phyloP scores from a whole-genome alignment of 2,888 invertebrate genomes.

The Syrista parreyssii region DNA sequence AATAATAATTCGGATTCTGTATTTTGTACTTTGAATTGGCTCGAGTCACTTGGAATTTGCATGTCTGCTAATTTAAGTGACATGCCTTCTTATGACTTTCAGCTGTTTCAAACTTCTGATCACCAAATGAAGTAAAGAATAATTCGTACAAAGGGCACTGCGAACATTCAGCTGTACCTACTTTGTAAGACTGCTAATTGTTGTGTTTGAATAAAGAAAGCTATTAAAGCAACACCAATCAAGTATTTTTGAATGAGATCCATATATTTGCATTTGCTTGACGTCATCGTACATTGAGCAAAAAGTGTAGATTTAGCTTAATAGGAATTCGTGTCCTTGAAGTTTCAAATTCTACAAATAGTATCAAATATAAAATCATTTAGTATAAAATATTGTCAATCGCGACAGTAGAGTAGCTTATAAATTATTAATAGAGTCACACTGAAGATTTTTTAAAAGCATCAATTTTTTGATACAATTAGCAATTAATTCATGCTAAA shows the following conservation, averaged over 20 bases:
- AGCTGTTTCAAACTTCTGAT: not conserved
- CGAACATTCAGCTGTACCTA: constrained; percentile 41
- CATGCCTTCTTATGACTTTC: not conserved
- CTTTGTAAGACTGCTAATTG: constrained; percentile 55
- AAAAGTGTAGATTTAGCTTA: not conserved
- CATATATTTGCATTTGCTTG: not conserved
- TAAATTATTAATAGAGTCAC: not conserved
- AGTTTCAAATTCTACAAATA: not conserved
- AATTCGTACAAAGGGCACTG: not conserved
- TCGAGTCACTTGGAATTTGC: not conserved
- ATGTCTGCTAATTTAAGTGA: not conserved
- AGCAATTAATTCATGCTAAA: not conserved
- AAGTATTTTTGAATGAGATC: not conserved
- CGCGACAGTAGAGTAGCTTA: not conserved
- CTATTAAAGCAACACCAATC: not conserved
- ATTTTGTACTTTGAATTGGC: not conserved
- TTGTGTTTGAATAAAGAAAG: constrained; percentile 48
- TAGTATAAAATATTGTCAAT: not conserved
- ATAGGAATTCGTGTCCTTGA: not conserved
- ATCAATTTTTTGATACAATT: not conserved
- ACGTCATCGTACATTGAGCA: not conserved
- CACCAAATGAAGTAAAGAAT: not conserved
- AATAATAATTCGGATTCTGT: not conserved
- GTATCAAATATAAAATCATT: not conserved
- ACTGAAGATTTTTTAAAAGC: not conserved